phyloP scores from a whole-genome alignment of 2,888 invertebrate species.

The Cephus nigrinus region DNA sequence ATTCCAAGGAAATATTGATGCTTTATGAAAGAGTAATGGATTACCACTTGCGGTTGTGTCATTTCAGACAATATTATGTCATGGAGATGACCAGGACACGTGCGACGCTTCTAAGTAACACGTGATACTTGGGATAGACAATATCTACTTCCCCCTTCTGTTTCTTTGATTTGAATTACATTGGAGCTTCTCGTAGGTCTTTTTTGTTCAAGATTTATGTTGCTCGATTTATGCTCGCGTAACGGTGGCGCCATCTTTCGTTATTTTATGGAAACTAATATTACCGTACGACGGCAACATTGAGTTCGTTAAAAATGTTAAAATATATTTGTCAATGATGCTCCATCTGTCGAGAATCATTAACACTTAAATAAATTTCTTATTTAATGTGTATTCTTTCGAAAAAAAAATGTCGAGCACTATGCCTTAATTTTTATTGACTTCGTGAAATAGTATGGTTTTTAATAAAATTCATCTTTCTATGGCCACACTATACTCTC shows the following conservation, averaged over 20 bases:
- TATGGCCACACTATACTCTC: constrained; percentile 62
- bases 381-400: not conserved
- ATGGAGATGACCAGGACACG: not conserved
- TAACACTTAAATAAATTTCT: not conserved
- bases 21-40: not conserved
- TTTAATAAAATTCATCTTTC: not conserved
- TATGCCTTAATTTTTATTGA: not conserved
- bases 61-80: not conserved
- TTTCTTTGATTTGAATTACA: not conserved
- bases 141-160: not conserved
- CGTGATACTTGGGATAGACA: not conserved
- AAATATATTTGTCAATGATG: not conserved
- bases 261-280: not conserved
- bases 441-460: not conserved
- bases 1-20: not conserved
- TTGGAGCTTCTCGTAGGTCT: not conserved
- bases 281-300: not conserved
- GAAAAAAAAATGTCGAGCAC: not conserved
- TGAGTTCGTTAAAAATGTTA: not conserved
- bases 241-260: not conserved
- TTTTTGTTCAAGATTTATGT: not conserved
- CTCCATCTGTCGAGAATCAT: not conserved
- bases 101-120: not conserved
- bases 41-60: not conserved
- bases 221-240: not conserved